Evolutionary conservation across 2,113 vertebrate species (phyloP), one percentile per base, ranked within the genome.

Genomic region (Suricata suricatta): DNA sequence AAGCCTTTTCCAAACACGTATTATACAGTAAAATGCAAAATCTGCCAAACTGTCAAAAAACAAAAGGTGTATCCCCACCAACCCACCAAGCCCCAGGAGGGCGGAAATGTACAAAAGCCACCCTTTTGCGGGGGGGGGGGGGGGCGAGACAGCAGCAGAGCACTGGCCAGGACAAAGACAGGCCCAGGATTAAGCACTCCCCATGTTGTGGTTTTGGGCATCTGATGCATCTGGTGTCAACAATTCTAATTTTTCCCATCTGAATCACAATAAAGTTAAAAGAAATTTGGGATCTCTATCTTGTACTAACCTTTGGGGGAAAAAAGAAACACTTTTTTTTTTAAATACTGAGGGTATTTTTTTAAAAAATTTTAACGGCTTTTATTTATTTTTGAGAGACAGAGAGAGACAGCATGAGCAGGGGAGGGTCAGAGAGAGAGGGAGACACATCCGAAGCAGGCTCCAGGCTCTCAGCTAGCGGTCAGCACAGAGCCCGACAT

Each of bases 291-390:
- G 44, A 76, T 82, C 77, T 82, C n/a, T 81, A 63, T 63, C 50
- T 89, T 76, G 23, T 88, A 97, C 77, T 95, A 95, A 93, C 60
- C 92, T 92, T 79, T 79, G 77, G 60, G 27, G 88, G 35, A 38
- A 82, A 44, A 47, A 63, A 38, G 23, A 47, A 47, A 47, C 71
- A 47, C 7, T 3, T 29, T 10, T 16, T 80, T 76, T 80, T 80
- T 76, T 80, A 93, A 97, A 96, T 29, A 93, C 44, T 47, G 44
- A 47, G 44, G 44, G 83, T 95, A 87, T 90, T 97, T 97, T 96
- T 95, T 93, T 41, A 5, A 5, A 5, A 41, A 41, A 5, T 41
- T 41, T 41, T 41, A 41, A 41, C 41, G 41, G 41, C 6, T 41
- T 41, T 41, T 41, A 41, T 41, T 41, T 41, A 41, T 41, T 41